Conservation (phyloP, 2,113 vertebrate genomes). For the Gorsachius goisagi region DNA sequence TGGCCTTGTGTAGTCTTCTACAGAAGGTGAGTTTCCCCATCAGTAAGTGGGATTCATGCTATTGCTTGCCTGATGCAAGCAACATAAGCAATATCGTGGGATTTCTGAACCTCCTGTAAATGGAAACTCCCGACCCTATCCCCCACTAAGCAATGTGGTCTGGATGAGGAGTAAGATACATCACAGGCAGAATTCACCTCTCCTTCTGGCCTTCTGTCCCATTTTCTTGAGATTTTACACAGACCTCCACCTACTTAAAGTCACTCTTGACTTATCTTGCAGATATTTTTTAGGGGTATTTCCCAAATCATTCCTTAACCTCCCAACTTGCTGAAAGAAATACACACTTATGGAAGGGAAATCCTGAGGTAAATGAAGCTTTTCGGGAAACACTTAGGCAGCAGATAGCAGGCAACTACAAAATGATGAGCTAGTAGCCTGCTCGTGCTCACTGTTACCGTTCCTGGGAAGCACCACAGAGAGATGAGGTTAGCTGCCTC, state of each 20-base stretch:
- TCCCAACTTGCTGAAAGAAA: neutral
- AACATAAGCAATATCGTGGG: neutral
- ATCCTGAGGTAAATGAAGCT: neutral
- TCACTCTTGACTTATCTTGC: neutral
- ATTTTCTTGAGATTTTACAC: neutral
- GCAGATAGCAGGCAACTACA: neutral
- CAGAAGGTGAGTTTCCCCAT: neutral
- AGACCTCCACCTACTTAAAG: neutral
- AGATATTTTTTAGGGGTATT: neutral
- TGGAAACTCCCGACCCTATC: neutral
- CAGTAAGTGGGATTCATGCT: neutral
- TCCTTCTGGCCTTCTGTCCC: neutral
- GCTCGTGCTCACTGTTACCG: neutral
- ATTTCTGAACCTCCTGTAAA: neutral
- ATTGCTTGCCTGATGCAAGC: neutral
- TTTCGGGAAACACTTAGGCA: neutral
- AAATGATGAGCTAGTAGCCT: neutral
- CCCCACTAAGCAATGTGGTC: neutral
- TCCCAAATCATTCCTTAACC: neutral
- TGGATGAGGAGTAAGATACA: neutral
- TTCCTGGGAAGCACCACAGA: neutral
- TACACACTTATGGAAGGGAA: neutral
- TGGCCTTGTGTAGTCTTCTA: neutral
- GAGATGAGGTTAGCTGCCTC: neutral
- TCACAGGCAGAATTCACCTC: neutral